Percentiles rank a stretch among this genome's conserved stretches.
Conservation (phyloP, 2,797 vertebrate species). For the Enteromius radiatus region DNA sequence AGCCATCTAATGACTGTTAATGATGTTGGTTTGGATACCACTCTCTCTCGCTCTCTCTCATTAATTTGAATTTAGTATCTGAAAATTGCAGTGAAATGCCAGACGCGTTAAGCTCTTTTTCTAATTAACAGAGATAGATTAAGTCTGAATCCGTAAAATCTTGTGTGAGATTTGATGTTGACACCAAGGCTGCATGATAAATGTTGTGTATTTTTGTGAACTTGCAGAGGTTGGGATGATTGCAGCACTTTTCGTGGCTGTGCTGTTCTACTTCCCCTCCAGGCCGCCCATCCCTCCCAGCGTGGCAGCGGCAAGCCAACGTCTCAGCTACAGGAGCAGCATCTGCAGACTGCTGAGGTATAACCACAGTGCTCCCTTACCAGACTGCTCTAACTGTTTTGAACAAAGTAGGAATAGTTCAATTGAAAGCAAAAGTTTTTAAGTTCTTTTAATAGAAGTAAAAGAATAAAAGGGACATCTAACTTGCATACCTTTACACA, state of each 20-base stretch:
- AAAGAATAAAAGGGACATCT: neutral
- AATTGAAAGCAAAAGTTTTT: neutral
- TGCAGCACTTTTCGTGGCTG: slow-evolving; percentile 84
- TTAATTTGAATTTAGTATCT: slow-evolving; percentile 46
- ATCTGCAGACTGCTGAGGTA: slow-evolving; percentile 94
- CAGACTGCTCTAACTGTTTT: neutral
- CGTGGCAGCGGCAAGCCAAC: slow-evolving; percentile 93
- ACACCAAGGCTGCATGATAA: slow-evolving; percentile 6
- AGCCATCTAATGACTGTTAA: slow-evolving; percentile 53
- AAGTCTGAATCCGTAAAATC: slow-evolving; percentile 25
- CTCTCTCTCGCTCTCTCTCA: slow-evolving; percentile 27
- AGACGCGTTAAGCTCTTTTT: slow-evolving; percentile 29
- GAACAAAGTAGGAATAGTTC: neutral
- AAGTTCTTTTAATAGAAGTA: neutral
- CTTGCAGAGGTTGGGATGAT: slow-evolving; percentile 86
- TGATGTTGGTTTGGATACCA: slow-evolving; percentile 44
- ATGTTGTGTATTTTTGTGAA: slow-evolving; percentile 28
- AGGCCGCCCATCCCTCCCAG: slow-evolving; percentile 94
- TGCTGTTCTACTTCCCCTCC: slow-evolving; percentile 91
- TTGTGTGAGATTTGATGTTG: slow-evolving; percentile 25
- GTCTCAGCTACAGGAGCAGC: slow-evolving; percentile 93
- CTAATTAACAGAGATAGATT: slow-evolving; percentile 48
- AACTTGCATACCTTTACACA: neutral
- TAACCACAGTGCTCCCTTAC: neutral
- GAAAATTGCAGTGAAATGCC: slow-evolving; percentile 33